A percentile compares a stretch with the other conserved stretches of the same genome.
Conservation (phyloP, 1,140 invertebrate genomes). For the Lepidostoma basale region DNA sequence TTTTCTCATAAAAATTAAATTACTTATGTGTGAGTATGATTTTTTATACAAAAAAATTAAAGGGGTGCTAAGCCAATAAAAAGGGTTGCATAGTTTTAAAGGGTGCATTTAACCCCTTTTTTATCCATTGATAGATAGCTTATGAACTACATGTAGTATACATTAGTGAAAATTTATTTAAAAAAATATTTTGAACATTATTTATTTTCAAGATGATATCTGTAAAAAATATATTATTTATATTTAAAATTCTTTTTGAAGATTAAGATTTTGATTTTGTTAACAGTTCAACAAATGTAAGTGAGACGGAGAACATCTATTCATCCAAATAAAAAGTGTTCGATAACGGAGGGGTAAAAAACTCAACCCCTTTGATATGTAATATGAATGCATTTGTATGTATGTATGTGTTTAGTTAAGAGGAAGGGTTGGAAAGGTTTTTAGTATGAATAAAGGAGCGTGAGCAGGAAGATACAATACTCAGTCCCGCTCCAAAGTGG, state of each 20-base stretch:
- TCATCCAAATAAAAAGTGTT: background rate
- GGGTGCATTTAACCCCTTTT: slow-evolving; percentile 32
- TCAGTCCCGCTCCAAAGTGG: background rate
- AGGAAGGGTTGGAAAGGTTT: slow-evolving; percentile 21
- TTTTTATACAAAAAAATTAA: slow-evolving; percentile 34
- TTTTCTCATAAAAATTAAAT: background rate
- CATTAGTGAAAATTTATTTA: too few relatives aligned
- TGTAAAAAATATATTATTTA: too few relatives aligned
- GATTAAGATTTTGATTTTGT: too few relatives aligned
- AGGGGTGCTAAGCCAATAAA: slow-evolving; percentile 28
- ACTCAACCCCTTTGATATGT: slow-evolving; percentile 19
- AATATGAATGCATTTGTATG: background rate
- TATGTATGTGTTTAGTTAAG: slow-evolving; percentile 2
- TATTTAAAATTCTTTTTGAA: too few relatives aligned
- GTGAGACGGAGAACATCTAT: too few relatives aligned
- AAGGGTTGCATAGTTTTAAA: slow-evolving; percentile 35
- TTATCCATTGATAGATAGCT: too few relatives aligned
- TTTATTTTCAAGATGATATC: too few relatives aligned
- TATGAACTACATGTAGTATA: too few relatives aligned
- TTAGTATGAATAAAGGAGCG: slow-evolving; percentile 7
- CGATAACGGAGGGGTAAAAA: background rate
- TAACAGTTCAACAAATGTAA: too few relatives aligned
- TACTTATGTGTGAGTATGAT: background rate
- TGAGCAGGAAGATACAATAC: slow-evolving; percentile 10
- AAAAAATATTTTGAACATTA: too few relatives aligned